Evolutionary conservation across 64 coral and sea anemone genomes (phyloP).

Genomic region (Stichodactyla mertensii): DNA sequence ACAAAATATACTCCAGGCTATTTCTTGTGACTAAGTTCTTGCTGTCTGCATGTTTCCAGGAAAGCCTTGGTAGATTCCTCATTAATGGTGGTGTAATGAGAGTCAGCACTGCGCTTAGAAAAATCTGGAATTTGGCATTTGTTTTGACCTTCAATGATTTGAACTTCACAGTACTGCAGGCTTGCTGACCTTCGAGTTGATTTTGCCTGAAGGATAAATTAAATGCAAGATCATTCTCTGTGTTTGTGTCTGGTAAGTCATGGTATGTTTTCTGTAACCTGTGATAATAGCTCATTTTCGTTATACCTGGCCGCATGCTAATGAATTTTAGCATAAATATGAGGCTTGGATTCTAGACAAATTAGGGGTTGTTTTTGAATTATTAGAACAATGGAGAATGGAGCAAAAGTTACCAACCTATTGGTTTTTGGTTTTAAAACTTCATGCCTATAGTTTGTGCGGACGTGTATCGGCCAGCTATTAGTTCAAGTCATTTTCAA

Average conservation of each 20-base stretch:
- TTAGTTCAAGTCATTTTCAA: no score
- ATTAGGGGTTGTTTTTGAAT: no score
- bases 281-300: no score
- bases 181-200: neutral
- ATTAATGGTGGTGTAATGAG: slow-evolving; percentile 55
- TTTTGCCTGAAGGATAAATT: neutral
- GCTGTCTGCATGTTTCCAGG: slow-evolving; percentile 34
- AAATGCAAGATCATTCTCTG: neutral
- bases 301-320: no score
- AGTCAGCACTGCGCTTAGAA: slow-evolving; percentile 2
- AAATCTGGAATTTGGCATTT: neutral
- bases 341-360: no score
- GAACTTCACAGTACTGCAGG: slow-evolving; percentile 44
- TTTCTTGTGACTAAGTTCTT: neutral
- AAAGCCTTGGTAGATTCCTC: slow-evolving; percentile 57
- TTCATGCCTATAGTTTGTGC: no score
- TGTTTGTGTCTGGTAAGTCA: neutral
- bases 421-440: no score
- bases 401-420: no score
- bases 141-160: slow-evolving; percentile 46
- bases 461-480: no score
- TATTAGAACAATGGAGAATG: no score
- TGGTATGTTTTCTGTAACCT: neutral
- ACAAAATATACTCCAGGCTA: neutral
- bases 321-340: no score